Conservation (phyloP, 2,797 vertebrate genomes). For the Takifugu ocellatus region DNA sequence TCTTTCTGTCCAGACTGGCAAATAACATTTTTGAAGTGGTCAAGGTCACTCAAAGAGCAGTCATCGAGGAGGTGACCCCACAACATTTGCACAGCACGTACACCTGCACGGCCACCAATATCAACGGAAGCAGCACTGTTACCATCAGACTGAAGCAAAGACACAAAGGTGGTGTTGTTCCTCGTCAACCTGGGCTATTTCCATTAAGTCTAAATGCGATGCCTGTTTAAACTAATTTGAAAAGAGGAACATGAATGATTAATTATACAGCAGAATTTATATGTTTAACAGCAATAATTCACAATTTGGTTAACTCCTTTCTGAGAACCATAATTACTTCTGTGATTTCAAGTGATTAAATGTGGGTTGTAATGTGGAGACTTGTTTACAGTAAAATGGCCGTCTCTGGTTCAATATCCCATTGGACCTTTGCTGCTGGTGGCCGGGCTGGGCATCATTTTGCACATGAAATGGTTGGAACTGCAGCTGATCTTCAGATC, state of each 20-base stretch:
- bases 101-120: slow-evolving; percentile 79
- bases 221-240: no score
- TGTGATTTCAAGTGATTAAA: not conserved
- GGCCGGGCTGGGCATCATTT: slow-evolving; percentile 41
- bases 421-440: slow-evolving; percentile 55
- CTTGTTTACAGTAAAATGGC: slow-evolving; percentile 43
- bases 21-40: accelerated
- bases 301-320: no score
- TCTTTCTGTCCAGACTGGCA: slow-evolving; percentile 20
- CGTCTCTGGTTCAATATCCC: slow-evolving; percentile 44
- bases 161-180: slow-evolving; percentile 66
- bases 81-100: slow-evolving; percentile 73
- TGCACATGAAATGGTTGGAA: slow-evolving; percentile 81
- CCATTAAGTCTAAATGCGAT: no score
- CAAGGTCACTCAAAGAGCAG: not conserved
- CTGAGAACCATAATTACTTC: no score
- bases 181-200: not conserved
- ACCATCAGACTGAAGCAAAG: slow-evolving; percentile 73
- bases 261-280: no score
- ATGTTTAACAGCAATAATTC: no score
- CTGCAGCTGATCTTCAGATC: slow-evolving; percentile 78
- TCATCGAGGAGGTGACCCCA: slow-evolving; percentile 69
- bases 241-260: no score
- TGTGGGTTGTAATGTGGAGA: slow-evolving; percentile 1
- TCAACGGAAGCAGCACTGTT: slow-evolving; percentile 62